Base-by-base conservation (phyloP, 1,140 invertebrate genomes). In the Leptonema lineaticorne region DNA sequence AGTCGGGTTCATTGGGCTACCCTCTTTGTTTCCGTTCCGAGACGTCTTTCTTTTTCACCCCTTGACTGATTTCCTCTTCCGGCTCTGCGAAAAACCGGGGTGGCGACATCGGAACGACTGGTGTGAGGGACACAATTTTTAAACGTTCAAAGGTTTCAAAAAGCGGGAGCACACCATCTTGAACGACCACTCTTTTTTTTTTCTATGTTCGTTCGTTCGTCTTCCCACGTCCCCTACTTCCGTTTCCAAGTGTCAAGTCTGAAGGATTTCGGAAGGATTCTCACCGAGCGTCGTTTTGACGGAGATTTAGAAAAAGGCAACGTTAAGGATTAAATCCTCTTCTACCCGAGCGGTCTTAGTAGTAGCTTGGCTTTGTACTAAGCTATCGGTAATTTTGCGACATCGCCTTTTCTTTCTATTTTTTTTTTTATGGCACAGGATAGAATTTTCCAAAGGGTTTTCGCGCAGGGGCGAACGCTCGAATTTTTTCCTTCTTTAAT, bases 21-120 rank as follows among this genome's bases (percentile, higher is more conserved):
- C 37, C 67, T 53, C 68, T 69, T 69, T 65, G 68, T 69, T 69
- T 69, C 68, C 68, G 68, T 46, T 60, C 28, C 37, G 50, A 69
- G 68, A 69, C 68, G 68, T 69, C 68, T 69, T 65, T 69, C 68
- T 69, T 69, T 69, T 69, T 60, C 67, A 67, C 65, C 67, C 67
- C 64, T 68, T 69, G 67, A 67, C 64, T 69, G 71, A 72, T 72
- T 72, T 72, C 71, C 71, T 69, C 56, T 71, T 71, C 70, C 70
- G 67, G 33, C 26, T 57, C 41, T 58, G 24, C 14, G 66, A 33
- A 22, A 46, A 24, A 8, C 2, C n/a, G 11, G 8, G n/a, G 24
- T 7, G 20, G 7, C 37, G 37, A 45, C 37, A 9, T 16, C 37
- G 37, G 37, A 45, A 16, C 37, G 16, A 6, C 6, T 9, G 6